These are phyloP conservation scores for Orchesellides sinensis DNA, from an alignment of 2,888 invertebrate genomes.

Conservation along the genomic window DNA sequence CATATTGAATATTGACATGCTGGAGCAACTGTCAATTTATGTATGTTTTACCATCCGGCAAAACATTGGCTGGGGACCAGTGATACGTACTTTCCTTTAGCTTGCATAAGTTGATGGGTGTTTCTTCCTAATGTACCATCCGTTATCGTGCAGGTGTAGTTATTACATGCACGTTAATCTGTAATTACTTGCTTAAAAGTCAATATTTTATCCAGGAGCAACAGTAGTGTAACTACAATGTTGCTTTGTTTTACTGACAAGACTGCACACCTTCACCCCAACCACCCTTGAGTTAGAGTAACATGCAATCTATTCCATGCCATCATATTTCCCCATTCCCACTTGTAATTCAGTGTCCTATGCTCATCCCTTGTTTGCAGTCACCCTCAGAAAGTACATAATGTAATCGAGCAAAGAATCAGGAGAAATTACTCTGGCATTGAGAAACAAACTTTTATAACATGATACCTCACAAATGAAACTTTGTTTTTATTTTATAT, in stretches of 20 bases:
- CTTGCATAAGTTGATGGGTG: neutral
- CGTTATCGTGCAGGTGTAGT: slow-evolving; percentile 26
- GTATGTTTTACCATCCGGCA: neutral
- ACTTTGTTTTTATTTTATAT: neutral
- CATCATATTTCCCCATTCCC: too few relatives aligned
- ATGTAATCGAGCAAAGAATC: neutral
- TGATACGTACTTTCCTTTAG: neutral
- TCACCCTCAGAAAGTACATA: neutral
- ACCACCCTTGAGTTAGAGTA: neutral
- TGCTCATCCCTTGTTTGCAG: slow-evolving; percentile 12
- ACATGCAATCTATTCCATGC: neutral
- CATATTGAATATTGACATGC: too few relatives aligned
- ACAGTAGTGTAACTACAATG: neutral
- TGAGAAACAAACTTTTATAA: too few relatives aligned
- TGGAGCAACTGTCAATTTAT: too few relatives aligned
- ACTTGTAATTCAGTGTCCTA: too few relatives aligned
- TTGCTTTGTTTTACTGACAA: neutral
- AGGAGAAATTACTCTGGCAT: neutral
- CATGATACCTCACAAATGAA: neutral
- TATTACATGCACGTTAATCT: slow-evolving; percentile 16
- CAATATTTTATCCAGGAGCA: neutral
- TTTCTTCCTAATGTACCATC: neutral
- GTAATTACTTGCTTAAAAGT: slow-evolving; percentile 18
- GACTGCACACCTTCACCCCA: neutral
- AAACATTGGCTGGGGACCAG: too few relatives aligned